Evolutionary conservation across 1,140 invertebrate species (phyloP).

Genomic region (Zelostemma sp.): DNA sequence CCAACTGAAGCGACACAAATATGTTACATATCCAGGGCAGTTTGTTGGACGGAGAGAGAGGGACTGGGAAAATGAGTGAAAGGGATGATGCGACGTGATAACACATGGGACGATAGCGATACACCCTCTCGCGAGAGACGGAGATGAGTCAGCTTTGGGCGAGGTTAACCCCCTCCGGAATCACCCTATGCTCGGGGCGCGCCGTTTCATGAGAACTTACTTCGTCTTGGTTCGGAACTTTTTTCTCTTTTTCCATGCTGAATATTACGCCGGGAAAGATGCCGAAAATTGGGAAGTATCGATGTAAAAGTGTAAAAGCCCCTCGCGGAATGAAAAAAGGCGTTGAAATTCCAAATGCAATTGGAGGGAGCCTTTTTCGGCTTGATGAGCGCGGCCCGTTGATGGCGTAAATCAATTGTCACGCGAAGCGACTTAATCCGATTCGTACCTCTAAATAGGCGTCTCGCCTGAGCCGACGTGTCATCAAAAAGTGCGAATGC

Average conservation of each 20-base stretch:
- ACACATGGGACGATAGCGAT: slow-evolving; percentile 64
- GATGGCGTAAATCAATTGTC: slow-evolving; percentile 66
- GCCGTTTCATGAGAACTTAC: slow-evolving; percentile 29
- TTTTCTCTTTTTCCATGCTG: too few relatives aligned
- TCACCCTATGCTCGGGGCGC: slow-evolving; percentile 23
- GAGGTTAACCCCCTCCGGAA: slow-evolving; percentile 21
- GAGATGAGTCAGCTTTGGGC: slow-evolving; percentile 36
- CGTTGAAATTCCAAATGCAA: background rate
- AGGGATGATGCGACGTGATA: slow-evolving; percentile 51
- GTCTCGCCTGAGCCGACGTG: slow-evolving; percentile 47
- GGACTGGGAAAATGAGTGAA: slow-evolving; percentile 18
- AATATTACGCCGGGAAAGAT: too few relatives aligned
- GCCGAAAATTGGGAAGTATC: too few relatives aligned
- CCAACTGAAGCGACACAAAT: slow-evolving; percentile 58
- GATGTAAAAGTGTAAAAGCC: too few relatives aligned
- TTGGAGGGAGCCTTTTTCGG: slow-evolving; percentile 4
- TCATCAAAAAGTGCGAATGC: slow-evolving; percentile 68
- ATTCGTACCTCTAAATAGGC: slow-evolving; percentile 59
- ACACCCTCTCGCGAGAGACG: slow-evolving; percentile 44
- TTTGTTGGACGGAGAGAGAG: slow-evolving; percentile 7
- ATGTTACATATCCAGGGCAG: slow-evolving; percentile 45
- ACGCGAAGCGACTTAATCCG: slow-evolving; percentile 63
- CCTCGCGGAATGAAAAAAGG: too few relatives aligned
- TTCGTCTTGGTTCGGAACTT: background rate
- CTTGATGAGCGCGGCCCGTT: slow-evolving; percentile 46